Evolutionary conservation across 1,140 invertebrate genomes (phyloP).

Genomic region (Frieseomelitta varia): DNA sequence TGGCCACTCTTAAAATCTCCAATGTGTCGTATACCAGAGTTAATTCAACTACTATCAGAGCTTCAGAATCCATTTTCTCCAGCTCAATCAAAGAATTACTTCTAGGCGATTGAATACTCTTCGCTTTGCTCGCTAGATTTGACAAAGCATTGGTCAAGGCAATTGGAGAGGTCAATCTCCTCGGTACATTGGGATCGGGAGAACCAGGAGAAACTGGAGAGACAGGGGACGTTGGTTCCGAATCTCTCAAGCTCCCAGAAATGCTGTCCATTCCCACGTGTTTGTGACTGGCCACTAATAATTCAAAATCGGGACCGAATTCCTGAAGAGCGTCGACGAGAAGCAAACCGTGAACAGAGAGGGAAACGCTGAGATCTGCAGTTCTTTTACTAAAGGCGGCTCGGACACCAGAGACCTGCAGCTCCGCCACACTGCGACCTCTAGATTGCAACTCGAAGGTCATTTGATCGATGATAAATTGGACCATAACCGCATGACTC

Average conservation of each 20-base stretch:
- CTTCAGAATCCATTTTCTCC: conserved; percentile 87
- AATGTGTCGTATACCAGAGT: conserved; percentile 85
- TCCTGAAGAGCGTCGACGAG: conserved; percentile 97
- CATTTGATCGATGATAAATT: conserved; percentile 94
- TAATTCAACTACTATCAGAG: conserved; percentile 92
- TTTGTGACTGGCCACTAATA: conserved; percentile 96
- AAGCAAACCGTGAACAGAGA: conserved; percentile 95
- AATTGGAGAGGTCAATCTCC: conserved; percentile 83
- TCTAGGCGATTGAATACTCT: conserved; percentile 71
- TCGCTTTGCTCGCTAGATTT: conserved; percentile 75
- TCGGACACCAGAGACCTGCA: conserved; percentile 94
- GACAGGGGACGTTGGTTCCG: conserved; percentile 93
- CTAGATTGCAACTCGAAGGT: conserved; percentile 92
- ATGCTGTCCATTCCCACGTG: conserved; percentile 96
- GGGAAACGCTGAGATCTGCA: conserved; percentile 88
- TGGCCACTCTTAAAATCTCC: conserved; percentile 89
- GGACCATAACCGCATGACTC: conserved; percentile 89
- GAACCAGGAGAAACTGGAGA: conserved; percentile 88
- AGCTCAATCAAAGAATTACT: conserved; percentile 72
- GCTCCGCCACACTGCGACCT: conserved; percentile 93
- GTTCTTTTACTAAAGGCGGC: conserved; percentile 88
- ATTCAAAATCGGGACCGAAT: conserved; percentile 96
- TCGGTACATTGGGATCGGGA: conserved; percentile 80
- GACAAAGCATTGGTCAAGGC: conserved; percentile 84
- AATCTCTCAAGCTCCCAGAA: conserved; percentile 95